Evolutionary conservation across 1,140 invertebrate species (phyloP).

Genomic region (Popillia japonica): DNA sequence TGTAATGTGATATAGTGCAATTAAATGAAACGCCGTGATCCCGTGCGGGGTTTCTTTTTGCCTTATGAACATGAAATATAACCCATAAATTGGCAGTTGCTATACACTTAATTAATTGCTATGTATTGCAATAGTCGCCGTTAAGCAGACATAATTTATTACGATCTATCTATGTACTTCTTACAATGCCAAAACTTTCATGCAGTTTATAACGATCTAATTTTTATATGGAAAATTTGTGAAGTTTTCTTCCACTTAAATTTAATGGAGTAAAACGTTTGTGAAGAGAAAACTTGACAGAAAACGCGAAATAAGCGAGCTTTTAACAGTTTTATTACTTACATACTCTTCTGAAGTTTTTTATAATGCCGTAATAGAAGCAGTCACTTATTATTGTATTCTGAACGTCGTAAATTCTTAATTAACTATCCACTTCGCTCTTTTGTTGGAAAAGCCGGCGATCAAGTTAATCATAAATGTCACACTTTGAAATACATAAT

Average conservation of each 20-base stretch:
- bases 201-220: background rate
- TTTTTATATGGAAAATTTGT: too few relatives aligned
- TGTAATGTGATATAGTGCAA: too few relatives aligned
- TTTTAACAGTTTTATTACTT: constrained; percentile 9
- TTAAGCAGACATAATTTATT: too few relatives aligned
- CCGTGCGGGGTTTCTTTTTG: too few relatives aligned
- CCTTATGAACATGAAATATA: too few relatives aligned
- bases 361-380: constrained; percentile 1
- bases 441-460: background rate
- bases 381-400: background rate
- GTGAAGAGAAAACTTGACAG: background rate
- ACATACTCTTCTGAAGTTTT: background rate
- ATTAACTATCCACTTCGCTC: background rate
- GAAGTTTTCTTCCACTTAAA: background rate
- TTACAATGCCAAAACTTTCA: background rate
- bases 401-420: background rate
- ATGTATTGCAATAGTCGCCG: too few relatives aligned
- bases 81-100: too few relatives aligned
- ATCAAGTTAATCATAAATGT: background rate
- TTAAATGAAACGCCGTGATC: too few relatives aligned
- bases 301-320: background rate
- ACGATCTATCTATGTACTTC: too few relatives aligned
- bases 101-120: too few relatives aligned
- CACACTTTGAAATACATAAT: background rate
- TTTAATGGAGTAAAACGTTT: constrained; percentile 9